Evolutionary conservation across 2,113 vertebrate species (phyloP).

Genomic region (Brachyhypopomus gauderio): DNA sequence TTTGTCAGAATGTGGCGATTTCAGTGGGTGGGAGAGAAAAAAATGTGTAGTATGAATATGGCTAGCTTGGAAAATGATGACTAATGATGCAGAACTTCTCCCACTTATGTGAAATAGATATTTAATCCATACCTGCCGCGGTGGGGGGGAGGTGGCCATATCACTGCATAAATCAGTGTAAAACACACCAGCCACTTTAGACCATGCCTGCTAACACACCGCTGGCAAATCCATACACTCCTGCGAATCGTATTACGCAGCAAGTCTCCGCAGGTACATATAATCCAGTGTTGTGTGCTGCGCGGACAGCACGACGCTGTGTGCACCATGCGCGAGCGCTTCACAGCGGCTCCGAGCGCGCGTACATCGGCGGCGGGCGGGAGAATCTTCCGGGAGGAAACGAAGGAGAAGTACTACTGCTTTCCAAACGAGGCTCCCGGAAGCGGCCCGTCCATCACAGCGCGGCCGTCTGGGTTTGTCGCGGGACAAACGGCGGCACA

Average conservation of each 20-base stretch:
- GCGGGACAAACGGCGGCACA: conserved; percentile 20
- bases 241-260: conserved; percentile 3
- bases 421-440: conserved; percentile 23
- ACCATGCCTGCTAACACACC: conserved; percentile 10
- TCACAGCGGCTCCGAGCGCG: too few species aligned
- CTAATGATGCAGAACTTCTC: conserved; percentile 51
- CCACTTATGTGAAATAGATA: conserved; percentile 52
- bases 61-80: conserved; percentile 49
- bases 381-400: too few species aligned
- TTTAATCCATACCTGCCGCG: conserved; percentile 51
- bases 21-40: conserved; percentile 1
- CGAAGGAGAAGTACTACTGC: not conserved
- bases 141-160: conserved; percentile 37
- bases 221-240: conserved; percentile 16
- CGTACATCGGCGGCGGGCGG: too few species aligned
- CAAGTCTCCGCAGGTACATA: not conserved
- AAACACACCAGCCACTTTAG: conserved; percentile 22
- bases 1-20: conserved; percentile 38
- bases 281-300: conserved; percentile 4
- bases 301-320: not conserved
- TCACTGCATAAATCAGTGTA: conserved; percentile 42
- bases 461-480: conserved; percentile 14
- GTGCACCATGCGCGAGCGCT: too few species aligned
- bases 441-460: not conserved
- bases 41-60: conserved; percentile 24